phyloP scores from a whole-genome alignment of 2,113 vertebrate species.

The Phaethon lepturus region DNA sequence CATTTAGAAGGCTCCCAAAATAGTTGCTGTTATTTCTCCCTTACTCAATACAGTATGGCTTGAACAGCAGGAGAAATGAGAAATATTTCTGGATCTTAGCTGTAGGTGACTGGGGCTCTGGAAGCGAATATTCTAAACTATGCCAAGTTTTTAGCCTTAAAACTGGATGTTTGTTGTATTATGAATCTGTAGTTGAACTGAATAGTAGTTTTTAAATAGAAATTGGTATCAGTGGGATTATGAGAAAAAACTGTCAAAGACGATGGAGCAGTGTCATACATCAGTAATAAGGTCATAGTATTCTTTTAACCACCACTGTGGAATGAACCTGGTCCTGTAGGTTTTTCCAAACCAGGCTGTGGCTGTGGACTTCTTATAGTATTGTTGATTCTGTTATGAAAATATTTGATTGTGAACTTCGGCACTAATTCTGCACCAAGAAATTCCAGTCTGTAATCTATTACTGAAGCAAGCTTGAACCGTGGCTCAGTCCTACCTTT shows the following conservation, averaged over 20 bases:
- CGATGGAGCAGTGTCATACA: not conserved
- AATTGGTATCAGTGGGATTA: not conserved
- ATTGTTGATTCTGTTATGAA: not conserved
- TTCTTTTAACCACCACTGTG: not conserved
- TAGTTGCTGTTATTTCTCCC: slow-evolving; percentile 22
- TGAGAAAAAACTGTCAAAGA: not conserved
- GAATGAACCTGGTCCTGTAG: not conserved
- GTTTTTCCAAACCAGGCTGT: not conserved
- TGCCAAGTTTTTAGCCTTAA: not conserved
- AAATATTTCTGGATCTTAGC: slow-evolving; percentile 1
- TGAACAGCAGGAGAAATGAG: not conserved
- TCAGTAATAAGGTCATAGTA: not conserved
- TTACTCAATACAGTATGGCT: not conserved
- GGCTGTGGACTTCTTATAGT: not conserved
- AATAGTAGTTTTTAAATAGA: not conserved
- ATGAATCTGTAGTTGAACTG: not conserved
- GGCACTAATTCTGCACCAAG: not conserved
- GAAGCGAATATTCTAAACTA: not conserved
- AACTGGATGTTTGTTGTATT: not conserved
- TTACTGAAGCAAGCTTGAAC: not conserved
- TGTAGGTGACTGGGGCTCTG: not conserved
- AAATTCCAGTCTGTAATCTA: not conserved
- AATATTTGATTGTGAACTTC: not conserved
- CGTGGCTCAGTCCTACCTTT: not conserved
- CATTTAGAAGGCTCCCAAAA: slow-evolving; percentile 43